Evolutionary conservation across 2,113 vertebrate species (phyloP), one percentile per base, ranked within the genome.

Genomic region (Boulengeromyrus knoepffleri): DNA sequence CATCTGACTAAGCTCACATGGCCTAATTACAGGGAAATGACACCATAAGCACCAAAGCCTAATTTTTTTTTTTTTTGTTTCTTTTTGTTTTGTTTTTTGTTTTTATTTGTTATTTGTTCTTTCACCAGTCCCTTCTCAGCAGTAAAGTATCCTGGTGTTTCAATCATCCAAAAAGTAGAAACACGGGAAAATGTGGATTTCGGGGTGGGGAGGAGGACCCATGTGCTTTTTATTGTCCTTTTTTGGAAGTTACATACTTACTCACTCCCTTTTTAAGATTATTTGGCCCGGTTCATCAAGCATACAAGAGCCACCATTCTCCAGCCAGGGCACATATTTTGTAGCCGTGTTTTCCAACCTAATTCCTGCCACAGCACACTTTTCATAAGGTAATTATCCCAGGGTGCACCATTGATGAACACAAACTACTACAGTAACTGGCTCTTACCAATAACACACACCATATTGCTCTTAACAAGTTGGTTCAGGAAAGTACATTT

Each of bases 21-120:
- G 27, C 53, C 88, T 66, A 88, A 90, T 58, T 88, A 58, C 39
- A 80, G 62, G 42, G 66, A 83, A 58, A 58, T 88, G 17, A 46
- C 39, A 84, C 24, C 47, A 88, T 46, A 53, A 89, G 27, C 85
- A 50, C 24, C 6, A 49, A 31, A 36, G 56, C 49, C 49, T 74
- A 3, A 36, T 47, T 42, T 45, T 80, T 80, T 87, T 50, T 13
- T 77, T 7, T 6, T 6, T 36, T 49, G 31, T 17, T 31, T 31
- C 31, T 31, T 31, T 31, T 45, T 45, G 62, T 77, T 15, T 5
- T 3, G 10, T 85, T 83, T 83, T 83, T 42, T 17, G 53, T 9
- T 9, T 8, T 42, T 52, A 21, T 21, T 27, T 27, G 66, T 80
- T 19, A 2, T 7, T 85, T 84, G 80, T 42, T 46, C 21, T 39